Evolutionary conservation across 2,888 invertebrate genomes (phyloP), one percentile per base, ranked within the genome.

Genomic region (Noctua janthe): DNA sequence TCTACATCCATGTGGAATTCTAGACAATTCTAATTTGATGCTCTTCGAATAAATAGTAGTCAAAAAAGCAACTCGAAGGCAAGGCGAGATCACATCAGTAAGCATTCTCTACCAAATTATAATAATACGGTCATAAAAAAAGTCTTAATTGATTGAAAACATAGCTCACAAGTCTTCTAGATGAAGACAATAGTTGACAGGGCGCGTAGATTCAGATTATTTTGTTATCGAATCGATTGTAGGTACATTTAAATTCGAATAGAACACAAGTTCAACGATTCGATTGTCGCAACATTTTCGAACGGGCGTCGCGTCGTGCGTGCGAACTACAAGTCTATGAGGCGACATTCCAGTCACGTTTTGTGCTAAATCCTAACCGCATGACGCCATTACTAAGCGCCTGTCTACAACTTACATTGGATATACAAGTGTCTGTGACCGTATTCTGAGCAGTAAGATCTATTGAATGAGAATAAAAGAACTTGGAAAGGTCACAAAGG

Each of bases 321-420:
- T 59, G 17, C 29, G 54, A 49, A 71, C 13, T 35, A 62, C 72
- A 49, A n/a, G 56, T 49, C 70, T 56, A 51, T 64, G 49, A 74
- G 56, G 29, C 39, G 59, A 74, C 70, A 91, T 87, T 85, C 91
- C 0, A 79, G 82, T 76, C 90, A 90, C 90, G 90, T 90, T 72
- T 51, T n/a, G 73, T 59, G 77, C 87, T 90, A 88, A 90, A 91
- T 89, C 84, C 84, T 87, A 75, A 83, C 91, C 88, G 71, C 83
- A 84, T 80, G 81, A 84, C 79, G 79, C 78, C 76, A 82, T 87
- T 91, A 81, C 86, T 75, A 76, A 81, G 80, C 84, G 76, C 82
- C 82, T 73, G 80, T 54, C 71, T 66, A 85, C 83, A 80, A 85
- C 80, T 82, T 74, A 81, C 54, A 70, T 80, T 79, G 72, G 74